Conservation (phyloP, 2,113 vertebrate species). For the Cynocephalus volans region DNA sequence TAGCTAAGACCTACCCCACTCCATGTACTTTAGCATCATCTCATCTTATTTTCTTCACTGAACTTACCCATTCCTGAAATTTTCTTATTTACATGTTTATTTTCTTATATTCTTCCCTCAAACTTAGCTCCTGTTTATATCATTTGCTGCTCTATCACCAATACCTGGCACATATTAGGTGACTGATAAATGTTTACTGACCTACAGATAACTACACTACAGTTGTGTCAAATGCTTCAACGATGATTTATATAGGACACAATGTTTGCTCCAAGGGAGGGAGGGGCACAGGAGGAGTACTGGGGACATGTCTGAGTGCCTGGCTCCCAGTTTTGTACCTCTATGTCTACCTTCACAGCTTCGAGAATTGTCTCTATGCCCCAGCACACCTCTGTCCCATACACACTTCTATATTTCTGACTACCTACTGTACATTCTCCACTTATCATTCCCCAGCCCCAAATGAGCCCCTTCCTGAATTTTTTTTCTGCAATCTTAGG, state of each 20-base stretch:
- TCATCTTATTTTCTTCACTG: background rate
- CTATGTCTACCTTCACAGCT: background rate
- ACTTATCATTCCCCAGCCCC: background rate
- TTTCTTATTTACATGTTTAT: background rate
- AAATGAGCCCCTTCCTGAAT: background rate
- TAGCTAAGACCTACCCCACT: background rate
- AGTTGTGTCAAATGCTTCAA: background rate
- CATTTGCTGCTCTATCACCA: background rate
- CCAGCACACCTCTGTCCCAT: background rate
- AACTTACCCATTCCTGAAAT: background rate
- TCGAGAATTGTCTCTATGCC: background rate
- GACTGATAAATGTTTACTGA: background rate
- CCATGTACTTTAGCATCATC: background rate
- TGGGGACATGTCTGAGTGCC: background rate
- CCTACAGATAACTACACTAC: background rate
- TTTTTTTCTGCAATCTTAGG: background rate
- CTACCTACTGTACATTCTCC: background rate
- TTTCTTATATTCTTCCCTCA: background rate
- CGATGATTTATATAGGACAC: background rate
- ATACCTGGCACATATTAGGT: background rate
- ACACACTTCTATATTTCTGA: background rate
- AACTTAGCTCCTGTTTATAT: background rate
- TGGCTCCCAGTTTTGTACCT: constrained; percentile 13
- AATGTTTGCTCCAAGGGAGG: background rate
- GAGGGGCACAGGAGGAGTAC: background rate